A percentile compares a stretch with the other conserved stretches of the same genome.
Evolutionary conservation across 2,888 invertebrate species (phyloP).

Genomic region (Hoplodrina ambigua): DNA sequence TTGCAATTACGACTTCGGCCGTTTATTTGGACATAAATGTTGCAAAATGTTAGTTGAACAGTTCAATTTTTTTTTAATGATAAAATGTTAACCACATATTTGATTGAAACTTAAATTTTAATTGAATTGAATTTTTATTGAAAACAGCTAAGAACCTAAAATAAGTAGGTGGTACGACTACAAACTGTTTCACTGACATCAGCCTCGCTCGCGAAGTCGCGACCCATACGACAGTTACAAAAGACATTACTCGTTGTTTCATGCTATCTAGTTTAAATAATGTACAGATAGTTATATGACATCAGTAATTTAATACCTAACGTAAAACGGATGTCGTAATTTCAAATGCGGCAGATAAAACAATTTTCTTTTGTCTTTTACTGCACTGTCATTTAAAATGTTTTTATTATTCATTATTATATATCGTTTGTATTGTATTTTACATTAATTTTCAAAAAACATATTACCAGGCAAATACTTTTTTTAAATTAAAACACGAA

Average conservation of each 20-base stretch:
- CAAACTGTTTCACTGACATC: background rate
- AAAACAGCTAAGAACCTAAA: too few species aligned
- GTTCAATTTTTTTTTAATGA: too few species aligned
- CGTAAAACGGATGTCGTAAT: slow-evolving; percentile 53
- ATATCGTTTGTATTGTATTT: slow-evolving; percentile 1
- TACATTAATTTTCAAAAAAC: background rate
- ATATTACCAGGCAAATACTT: too few species aligned
- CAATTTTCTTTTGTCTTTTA: slow-evolving; percentile 44
- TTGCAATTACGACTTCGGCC: too few species aligned
- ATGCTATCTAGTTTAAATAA: slow-evolving; percentile 13
- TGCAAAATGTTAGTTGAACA: too few species aligned
- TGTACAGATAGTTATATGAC: slow-evolving; percentile 33
- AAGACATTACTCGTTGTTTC: slow-evolving; percentile 1
- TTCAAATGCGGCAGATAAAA: slow-evolving; percentile 46
- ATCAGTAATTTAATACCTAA: slow-evolving; percentile 29
- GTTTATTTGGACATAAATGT: too few species aligned
- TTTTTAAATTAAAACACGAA: background rate
- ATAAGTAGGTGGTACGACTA: background rate
- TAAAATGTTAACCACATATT: too few species aligned
- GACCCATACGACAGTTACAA: background rate
- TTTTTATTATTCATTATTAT: slow-evolving; percentile 18
- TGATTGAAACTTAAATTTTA: too few species aligned
- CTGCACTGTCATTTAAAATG: slow-evolving; percentile 21
- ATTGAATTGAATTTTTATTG: too few species aligned
- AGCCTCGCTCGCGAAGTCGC: too few species aligned